Base-by-base conservation (phyloP, 2,888 invertebrate species). In the Lepetodrilus schrolli region DNA sequence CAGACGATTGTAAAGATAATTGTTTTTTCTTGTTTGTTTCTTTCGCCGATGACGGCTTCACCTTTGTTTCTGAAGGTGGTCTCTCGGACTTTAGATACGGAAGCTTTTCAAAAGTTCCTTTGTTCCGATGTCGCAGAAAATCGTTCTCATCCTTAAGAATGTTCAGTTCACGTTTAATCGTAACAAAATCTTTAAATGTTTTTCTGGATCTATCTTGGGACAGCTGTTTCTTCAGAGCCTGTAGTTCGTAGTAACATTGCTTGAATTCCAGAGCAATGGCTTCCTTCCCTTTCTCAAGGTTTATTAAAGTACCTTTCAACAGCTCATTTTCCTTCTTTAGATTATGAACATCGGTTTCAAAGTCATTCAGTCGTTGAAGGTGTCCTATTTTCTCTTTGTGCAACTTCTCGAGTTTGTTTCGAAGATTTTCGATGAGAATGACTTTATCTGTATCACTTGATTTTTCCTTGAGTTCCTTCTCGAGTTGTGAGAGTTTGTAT, bases 141-240 rank as follows among this genome's bases (percentile, higher is more conserved):
- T 80, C 80, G 80, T 89, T 89, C 73, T 88, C 87, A 20, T 84
- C 84, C 70, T 81, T 84, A 26, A 87, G 65, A 17, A 72, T 30
- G 10, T 79, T 81, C 21, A 88, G 69, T 69, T 88, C 87, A 43
- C 88, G 72, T 76, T 89, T 89, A 30, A 89, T 38, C 30, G 80
- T 79, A 21, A 89, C 87, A 80, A 86, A 89, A 13, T 89, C 88
- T 72, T 83, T 83, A 77, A 89, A 89, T 8, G 83, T 82, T 37
- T 84, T 80, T 23, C 81, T 81, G 49, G 85, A 83, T 7, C 78
- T 77, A 48, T 82, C 82, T 21, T 73, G 71, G 1, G 78, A 66
- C 13, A 80, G 76, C 49, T 81, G 78, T 72, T 81, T 82, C 69
- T 78, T 79, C 50, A 86, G 65, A 17, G 78, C 70, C 23, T 83